These are phyloP conservation scores for Catostylus mosaicus DNA, from an alignment of 30 jellyfish, hydroid and myxozoan genomes.

Conservation along the genomic window DNA sequence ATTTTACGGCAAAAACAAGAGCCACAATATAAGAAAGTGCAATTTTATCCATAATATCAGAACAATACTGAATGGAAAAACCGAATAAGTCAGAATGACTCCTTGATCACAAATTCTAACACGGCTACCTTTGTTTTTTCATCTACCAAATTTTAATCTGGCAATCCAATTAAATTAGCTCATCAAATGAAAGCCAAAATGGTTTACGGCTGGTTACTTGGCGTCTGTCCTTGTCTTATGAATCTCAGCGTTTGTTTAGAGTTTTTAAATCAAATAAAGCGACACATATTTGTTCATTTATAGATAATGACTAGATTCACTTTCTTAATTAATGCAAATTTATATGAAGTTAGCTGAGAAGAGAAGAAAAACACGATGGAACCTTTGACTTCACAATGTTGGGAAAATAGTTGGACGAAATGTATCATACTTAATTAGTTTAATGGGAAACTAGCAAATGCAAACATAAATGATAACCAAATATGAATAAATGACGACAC, in stretches of 20 bases:
- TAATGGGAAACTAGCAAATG: too few relatives aligned
- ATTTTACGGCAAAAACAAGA: too few relatives aligned
- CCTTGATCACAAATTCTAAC: neutral
- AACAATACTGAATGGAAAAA: too few relatives aligned
- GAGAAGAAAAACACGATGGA: too few relatives aligned
- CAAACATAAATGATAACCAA: too few relatives aligned
- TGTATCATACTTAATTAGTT: too few relatives aligned
- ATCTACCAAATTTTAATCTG: neutral
- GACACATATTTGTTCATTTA: neutral
- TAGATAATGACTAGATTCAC: neutral
- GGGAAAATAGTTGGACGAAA: too few relatives aligned
- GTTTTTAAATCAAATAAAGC: neutral
- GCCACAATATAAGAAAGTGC: too few relatives aligned
- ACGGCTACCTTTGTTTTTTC: neutral
- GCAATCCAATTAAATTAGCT: neutral
- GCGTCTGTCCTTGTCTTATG: neutral
- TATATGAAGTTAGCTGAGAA: too few relatives aligned
- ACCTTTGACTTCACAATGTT: too few relatives aligned
- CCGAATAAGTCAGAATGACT: neutral
- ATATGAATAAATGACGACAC: too few relatives aligned
- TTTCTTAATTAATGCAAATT: neutral
- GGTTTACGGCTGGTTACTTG: neutral
- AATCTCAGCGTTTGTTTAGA: neutral
- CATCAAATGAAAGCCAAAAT: neutral
- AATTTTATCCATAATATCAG: too few relatives aligned